Evolutionary conservation across 1,140 invertebrate genomes (phyloP).

Genomic region (Seison nebaliae): DNA sequence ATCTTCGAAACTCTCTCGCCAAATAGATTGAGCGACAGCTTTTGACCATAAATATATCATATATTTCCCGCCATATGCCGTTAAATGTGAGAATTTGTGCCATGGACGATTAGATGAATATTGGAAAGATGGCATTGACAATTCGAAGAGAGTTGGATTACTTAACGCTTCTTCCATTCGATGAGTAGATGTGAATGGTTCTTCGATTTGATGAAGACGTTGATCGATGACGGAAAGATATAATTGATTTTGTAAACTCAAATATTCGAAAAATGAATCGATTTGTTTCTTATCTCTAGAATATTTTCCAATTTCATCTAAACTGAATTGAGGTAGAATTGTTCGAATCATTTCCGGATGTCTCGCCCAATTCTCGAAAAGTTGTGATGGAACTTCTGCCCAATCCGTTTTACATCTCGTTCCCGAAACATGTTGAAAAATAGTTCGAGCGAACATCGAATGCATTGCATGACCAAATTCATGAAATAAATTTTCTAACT

Average conservation of each 20-base stretch:
- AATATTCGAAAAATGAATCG: conserved; percentile 34
- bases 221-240: conserved; percentile 69
- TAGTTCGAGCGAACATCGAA: conserved; percentile 71
- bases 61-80: conserved; percentile 91
- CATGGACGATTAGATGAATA: no score
- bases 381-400: conserved; percentile 81
- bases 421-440: conserved; percentile 78
- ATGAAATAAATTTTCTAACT: conserved; percentile 79
- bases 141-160: conserved; percentile 2
- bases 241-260: conserved; percentile 58
- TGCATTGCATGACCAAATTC: conserved; percentile 98
- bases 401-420: conserved; percentile 87
- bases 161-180: conserved; percentile 2
- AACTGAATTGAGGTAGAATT: conserved; percentile 63
- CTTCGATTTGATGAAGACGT: conserved; percentile 45
- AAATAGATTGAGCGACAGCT: conserved; percentile 40
- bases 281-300: conserved; percentile 13
- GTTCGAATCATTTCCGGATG: conserved; percentile 50
- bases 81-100: conserved; percentile 60
- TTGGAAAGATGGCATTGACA: conserved; percentile 3
- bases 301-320: conserved; percentile 48
- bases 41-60: conserved; percentile 82
- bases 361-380: conserved; percentile 89
- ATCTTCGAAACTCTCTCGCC: conserved; percentile 8
- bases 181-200: conserved; percentile 14